These are phyloP conservation scores for Latrodectus hesperus DNA, from an alignment of 2,888 invertebrate species.

Conservation along the genomic window DNA sequence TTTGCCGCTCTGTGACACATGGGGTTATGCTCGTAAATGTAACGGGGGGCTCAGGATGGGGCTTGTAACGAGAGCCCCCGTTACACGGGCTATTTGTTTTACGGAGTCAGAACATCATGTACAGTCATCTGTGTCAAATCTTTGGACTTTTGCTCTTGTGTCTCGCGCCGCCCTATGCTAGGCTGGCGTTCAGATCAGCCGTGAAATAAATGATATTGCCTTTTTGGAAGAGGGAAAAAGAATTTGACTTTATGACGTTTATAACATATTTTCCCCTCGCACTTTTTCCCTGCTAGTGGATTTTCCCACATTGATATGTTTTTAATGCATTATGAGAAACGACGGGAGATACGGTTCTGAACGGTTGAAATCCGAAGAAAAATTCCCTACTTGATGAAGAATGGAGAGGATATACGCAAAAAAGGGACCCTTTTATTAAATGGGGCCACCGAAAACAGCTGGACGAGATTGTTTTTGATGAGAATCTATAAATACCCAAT, in stretches of 20 bases:
- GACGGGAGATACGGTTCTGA: not conserved
- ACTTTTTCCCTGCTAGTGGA: not conserved
- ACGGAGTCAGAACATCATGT: constrained; percentile 58
- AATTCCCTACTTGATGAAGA: not conserved
- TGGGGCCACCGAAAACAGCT: too few relatives aligned
- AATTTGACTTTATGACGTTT: constrained; percentile 48
- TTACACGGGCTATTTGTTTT: constrained; percentile 61
- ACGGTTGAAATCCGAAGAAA: constrained; percentile 2
- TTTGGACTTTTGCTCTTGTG: constrained; percentile 22
- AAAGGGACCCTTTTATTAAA: too few relatives aligned
- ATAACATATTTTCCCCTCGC: not conserved
- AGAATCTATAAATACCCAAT: too few relatives aligned
- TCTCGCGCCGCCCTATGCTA: constrained; percentile 5
- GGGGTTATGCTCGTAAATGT: constrained; percentile 52
- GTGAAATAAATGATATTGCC: constrained; percentile 57
- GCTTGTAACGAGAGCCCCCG: constrained; percentile 50
- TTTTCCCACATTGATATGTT: constrained; percentile 39
- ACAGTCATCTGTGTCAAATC: constrained; percentile 58
- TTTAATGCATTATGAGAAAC: constrained; percentile 40
- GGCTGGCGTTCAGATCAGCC: constrained; percentile 46
- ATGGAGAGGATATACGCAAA: not conserved
- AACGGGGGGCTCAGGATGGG: constrained; percentile 45
- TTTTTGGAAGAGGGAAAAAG: constrained; percentile 19
- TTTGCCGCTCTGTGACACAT: constrained; percentile 40
- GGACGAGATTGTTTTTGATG: too few relatives aligned